Base-by-base conservation (phyloP, 2,797 vertebrate species). In the Buphagus erythrorhynchus region DNA sequence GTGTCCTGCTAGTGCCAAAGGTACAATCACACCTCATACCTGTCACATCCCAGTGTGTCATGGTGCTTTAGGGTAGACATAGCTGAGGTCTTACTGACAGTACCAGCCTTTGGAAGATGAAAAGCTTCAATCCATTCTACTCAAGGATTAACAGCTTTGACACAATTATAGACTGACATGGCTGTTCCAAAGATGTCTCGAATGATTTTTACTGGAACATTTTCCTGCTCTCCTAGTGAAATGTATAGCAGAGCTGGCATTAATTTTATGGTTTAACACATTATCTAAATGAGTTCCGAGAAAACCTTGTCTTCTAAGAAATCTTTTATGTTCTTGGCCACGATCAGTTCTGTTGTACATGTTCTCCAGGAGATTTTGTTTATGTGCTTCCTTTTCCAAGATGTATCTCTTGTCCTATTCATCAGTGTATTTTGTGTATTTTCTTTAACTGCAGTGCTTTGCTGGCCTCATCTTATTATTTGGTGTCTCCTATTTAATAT, bases 221-320 rank as follows among this genome's bases (percentile, higher is more conserved):
- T 74, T 92, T 86, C 73, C 77, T 42, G 11, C n/a, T 68, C 13
- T 31, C 4, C 19, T 25, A 36, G 16, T n/a, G 61, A 88, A 83
- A 79, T 21, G 16, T 26, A 57, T 6, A 46, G 36, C 43, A 76
- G 86, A 74, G 18, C 8, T 88, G 52, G 35, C 21, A 19, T 57
- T 65, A 88, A 68, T 29, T 51, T 88, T 75, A 61, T 12, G 17
- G 21, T 81, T 92, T 78, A 68, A n/a, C 62, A 83, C 31, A 40
- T 48, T 87, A 68, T 43, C 59, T 68, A 76, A 86, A 91, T 33
- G 51, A 79, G 20, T 87, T 92, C 67, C 24, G 8, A 91, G 72
- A 76, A 96, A 91, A 42, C 9, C 3, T 79, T 65, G 11, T 69
- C 26, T 62, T 75, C 38, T 88, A 94, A 76, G 85, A 88, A 85